phyloP scores from a whole-genome alignment of 2,113 vertebrate genomes.

The Sporophila hypoxantha region DNA sequence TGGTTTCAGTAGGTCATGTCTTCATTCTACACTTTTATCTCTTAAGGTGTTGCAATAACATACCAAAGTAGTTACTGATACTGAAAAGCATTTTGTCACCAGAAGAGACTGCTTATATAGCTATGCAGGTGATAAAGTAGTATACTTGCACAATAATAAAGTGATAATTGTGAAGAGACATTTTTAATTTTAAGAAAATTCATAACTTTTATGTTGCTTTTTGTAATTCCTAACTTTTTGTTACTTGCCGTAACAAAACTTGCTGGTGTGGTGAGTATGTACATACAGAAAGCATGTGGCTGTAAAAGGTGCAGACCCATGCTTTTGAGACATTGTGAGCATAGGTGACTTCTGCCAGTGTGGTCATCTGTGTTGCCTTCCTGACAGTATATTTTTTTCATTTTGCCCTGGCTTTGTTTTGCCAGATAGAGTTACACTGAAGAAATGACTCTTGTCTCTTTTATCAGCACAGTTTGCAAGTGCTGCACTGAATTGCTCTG shows the following conservation, averaged over 20 bases:
- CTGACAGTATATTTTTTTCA: not conserved
- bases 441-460: not conserved
- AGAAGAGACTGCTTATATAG: not conserved
- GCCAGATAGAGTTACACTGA: not conserved
- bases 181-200: not conserved
- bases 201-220: not conserved
- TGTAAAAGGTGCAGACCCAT: not conserved
- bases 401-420: not conserved
- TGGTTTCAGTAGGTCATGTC: not conserved
- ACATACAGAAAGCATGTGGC: accelerated
- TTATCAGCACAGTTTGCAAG: not conserved
- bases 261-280: not conserved
- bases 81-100: not conserved
- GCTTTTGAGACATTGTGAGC: not conserved
- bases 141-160: not conserved
- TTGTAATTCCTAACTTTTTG: not conserved
- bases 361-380: not conserved
- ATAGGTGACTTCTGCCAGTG: not conserved
- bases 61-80: not conserved
- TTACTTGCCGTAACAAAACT: not conserved
- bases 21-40: not conserved
- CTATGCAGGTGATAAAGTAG: not conserved
- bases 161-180: not conserved
- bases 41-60: not conserved
- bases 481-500: not conserved